These are phyloP conservation scores for Edolisoma coerulescens DNA, from an alignment of 2,113 vertebrate species.

Conservation along the genomic window DNA sequence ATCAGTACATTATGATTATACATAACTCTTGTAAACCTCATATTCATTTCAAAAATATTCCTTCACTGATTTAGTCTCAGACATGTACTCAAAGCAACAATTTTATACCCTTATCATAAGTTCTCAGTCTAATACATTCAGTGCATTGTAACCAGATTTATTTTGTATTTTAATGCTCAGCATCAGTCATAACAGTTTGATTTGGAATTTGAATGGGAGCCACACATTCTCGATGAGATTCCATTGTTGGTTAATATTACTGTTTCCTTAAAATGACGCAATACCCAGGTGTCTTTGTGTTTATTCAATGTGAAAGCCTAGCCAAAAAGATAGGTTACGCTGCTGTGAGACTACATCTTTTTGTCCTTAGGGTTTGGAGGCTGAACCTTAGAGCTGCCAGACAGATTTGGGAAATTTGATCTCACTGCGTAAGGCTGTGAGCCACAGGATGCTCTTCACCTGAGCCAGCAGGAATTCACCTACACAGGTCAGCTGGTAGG, in stretches of 20 bases:
- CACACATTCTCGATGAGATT: background rate
- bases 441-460: conserved; percentile 7
- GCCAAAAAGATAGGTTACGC: background rate
- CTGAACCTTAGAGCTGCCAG: background rate
- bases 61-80: background rate
- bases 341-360: background rate
- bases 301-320: conserved; percentile 23
- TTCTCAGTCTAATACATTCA: background rate
- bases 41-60: background rate
- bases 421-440: background rate
- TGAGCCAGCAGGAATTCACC: conserved; percentile 11
- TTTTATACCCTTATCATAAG: background rate
- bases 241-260: conserved; percentile 53
- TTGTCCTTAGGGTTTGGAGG: conserved; percentile 13
- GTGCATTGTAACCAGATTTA: background rate
- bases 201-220: conserved; percentile 32
- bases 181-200: conserved; percentile 25
- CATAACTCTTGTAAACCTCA: background rate
- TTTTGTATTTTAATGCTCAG: conserved; percentile 29
- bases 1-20: background rate
- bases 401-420: background rate
- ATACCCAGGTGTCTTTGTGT: background rate
- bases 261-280: conserved; percentile 43
- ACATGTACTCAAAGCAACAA: background rate
- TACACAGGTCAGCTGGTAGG: conserved; percentile 35